Conservation (phyloP, 2,113 vertebrate species). For the Dolichallabes microphthalmus region DNA sequence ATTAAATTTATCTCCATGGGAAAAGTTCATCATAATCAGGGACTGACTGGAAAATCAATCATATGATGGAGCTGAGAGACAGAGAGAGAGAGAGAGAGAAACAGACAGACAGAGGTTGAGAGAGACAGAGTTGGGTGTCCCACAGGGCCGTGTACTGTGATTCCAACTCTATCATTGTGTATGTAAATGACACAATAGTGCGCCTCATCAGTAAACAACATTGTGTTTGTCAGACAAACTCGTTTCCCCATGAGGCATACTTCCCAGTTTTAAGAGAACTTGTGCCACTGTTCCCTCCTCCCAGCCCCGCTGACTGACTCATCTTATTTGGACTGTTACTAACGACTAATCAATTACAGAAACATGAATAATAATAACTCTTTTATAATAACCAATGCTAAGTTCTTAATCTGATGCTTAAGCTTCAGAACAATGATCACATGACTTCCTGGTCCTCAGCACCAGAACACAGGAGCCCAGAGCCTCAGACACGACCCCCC, state of each 20-base stretch:
- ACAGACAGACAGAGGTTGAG: constrained; percentile 20
- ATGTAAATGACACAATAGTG: not conserved
- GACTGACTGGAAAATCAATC: constrained; percentile 58
- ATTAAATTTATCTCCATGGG: constrained; percentile 17
- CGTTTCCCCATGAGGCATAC: not conserved
- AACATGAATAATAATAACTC: too few relatives aligned
- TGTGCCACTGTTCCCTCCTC: not conserved
- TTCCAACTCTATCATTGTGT: not conserved
- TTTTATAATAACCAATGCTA: too few relatives aligned
- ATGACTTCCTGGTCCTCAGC: too few relatives aligned
- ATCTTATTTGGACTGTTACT: not conserved
- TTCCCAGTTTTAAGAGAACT: not conserved
- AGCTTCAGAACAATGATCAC: too few relatives aligned
- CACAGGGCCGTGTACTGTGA: not conserved
- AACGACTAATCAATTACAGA: too few relatives aligned
- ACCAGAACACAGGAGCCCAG: too few relatives aligned
- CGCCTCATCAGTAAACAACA: not conserved
- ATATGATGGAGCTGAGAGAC: constrained; percentile 30
- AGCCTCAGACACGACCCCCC: too few relatives aligned
- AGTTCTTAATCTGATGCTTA: too few relatives aligned
- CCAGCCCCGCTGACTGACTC: not conserved
- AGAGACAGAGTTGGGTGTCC: not conserved
- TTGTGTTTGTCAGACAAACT: not conserved
- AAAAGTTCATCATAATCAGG: constrained; percentile 48
- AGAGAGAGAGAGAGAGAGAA: constrained; percentile 21